Percentiles rank a stretch among this genome's conserved stretches.
Conservation (phyloP, 2,797 vertebrate genomes). For the Hydrolagus colliei region DNA sequence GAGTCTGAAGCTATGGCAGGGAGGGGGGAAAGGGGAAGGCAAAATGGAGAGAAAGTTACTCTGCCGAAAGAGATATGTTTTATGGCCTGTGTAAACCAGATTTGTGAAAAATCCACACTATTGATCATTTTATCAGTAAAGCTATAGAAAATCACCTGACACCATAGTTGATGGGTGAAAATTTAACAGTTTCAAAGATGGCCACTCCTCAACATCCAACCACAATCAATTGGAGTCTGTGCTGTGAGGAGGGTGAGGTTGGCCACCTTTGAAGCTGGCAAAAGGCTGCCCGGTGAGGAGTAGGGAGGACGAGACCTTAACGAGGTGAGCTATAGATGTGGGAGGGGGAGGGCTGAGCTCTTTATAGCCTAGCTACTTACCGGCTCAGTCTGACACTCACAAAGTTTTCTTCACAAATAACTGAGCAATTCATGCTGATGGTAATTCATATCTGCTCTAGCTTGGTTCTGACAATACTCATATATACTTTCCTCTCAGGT, state of each 20-base stretch:
- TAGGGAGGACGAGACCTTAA: too few relatives aligned
- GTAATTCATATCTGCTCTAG: not conserved
- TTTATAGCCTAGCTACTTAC: too few relatives aligned
- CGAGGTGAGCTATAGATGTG: too few relatives aligned
- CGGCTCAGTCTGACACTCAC: not conserved
- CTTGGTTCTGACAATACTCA: not conserved
- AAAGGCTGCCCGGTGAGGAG: too few relatives aligned
- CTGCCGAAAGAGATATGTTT: not conserved
- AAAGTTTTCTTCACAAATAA: not conserved
- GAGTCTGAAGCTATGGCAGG: not conserved
- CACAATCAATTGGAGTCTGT: too few relatives aligned
- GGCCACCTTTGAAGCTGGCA: too few relatives aligned
- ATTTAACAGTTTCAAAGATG: too few relatives aligned
- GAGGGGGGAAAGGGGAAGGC: not conserved
- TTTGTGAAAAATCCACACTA: not conserved
- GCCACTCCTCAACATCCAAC: too few relatives aligned
- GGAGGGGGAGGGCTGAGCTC: too few relatives aligned
- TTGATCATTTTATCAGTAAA: not conserved
- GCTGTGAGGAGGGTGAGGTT: too few relatives aligned
- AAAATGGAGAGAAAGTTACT: not conserved
- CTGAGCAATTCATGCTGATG: not conserved
- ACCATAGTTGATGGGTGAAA: too few relatives aligned
- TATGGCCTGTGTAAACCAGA: not conserved
- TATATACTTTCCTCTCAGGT: not conserved
- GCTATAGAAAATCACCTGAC: too few relatives aligned